Evolutionary conservation across 2,888 invertebrate genomes (phyloP).

Genomic region (Reticulitermes lucifugus): DNA sequence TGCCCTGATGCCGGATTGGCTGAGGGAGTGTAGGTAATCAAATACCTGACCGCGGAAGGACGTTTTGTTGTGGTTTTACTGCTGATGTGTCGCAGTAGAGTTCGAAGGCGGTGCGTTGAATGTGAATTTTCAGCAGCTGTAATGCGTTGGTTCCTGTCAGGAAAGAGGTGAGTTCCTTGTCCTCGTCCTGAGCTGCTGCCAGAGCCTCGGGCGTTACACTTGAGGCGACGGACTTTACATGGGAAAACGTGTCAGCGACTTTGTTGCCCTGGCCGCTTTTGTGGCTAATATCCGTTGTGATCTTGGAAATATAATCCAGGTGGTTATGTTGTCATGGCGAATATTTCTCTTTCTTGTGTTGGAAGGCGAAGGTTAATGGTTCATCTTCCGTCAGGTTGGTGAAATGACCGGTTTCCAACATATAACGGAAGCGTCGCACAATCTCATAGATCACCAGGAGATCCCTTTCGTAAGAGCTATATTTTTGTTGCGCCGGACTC

Average conservation of each 20-base stretch:
- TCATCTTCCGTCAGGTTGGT: no score
- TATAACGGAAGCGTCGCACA: no score
- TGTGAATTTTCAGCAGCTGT: neutral
- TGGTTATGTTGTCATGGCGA: conserved; percentile 30
- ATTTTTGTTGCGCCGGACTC: no score
- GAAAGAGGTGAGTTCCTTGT: neutral
- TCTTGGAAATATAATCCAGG: conserved; percentile 34
- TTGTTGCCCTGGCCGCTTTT: conserved; percentile 13
- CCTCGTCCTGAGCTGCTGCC: neutral
- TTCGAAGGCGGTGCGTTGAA: neutral
- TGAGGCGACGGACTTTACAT: neutral
- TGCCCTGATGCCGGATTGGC: neutral
- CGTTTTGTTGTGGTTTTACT: neutral
- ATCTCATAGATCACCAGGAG: no score
- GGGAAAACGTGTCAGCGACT: conserved; percentile 37
- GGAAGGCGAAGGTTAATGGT: conserved; percentile 10
- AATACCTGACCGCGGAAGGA: neutral
- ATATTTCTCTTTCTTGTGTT: conserved; percentile 17
- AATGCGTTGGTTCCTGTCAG: neutral
- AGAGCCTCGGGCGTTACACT: neutral
- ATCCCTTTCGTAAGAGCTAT: no score
- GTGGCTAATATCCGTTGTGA: conserved; percentile 40
- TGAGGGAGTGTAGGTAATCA: neutral
- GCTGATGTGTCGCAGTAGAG: neutral
- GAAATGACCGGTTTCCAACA: no score